phyloP scores from a whole-genome alignment of 2,797 vertebrate species.

The Synanceia verrucosa region DNA sequence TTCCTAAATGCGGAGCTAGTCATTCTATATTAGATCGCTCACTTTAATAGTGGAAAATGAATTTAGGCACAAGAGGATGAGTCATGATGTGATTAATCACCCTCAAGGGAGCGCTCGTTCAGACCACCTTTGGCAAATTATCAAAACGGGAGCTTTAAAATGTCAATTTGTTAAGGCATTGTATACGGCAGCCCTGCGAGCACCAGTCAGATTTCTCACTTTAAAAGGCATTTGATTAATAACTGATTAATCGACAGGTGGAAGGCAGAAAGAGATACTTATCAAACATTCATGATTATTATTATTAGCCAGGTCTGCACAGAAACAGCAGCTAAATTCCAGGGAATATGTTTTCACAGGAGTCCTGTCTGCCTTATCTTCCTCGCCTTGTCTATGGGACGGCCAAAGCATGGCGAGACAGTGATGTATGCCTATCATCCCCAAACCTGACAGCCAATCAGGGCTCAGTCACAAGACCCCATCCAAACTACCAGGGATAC shows the following conservation, averaged over 20 bases:
- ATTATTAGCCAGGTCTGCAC: not conserved
- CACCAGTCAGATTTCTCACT: not conserved
- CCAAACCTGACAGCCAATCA: slow-evolving; percentile 52
- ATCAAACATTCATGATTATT: not conserved
- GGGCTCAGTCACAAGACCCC: slow-evolving; percentile 30
- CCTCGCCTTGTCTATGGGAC: not conserved
- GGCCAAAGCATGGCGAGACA: slow-evolving; percentile 27
- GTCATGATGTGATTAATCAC: slow-evolving; percentile 37
- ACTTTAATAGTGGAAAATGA: slow-evolving; percentile 36
- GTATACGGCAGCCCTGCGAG: not conserved
- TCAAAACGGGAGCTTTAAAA: slow-evolving; percentile 38
- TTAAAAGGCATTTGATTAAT: not conserved
- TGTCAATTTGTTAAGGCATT: slow-evolving; percentile 3
- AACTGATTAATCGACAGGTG: not conserved
- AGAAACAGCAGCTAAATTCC: not conserved
- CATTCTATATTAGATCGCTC: slow-evolving; percentile 34
- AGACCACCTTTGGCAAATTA: slow-evolving; percentile 29
- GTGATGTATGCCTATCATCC: slow-evolving; percentile 65
- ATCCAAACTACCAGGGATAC: slow-evolving; percentile 22
- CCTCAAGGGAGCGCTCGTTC: slow-evolving; percentile 15
- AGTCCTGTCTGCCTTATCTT: too few species aligned
- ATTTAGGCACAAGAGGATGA: slow-evolving; percentile 35
- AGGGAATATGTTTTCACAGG: too few species aligned
- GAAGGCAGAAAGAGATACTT: not conserved
- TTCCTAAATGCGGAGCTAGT: not conserved